A percentile compares a stretch with the other conserved stretches of the same genome.
Evolutionary conservation across 53 echinoderm and acorn worm species (phyloP).

Genomic region (Stichopus horrens): DNA sequence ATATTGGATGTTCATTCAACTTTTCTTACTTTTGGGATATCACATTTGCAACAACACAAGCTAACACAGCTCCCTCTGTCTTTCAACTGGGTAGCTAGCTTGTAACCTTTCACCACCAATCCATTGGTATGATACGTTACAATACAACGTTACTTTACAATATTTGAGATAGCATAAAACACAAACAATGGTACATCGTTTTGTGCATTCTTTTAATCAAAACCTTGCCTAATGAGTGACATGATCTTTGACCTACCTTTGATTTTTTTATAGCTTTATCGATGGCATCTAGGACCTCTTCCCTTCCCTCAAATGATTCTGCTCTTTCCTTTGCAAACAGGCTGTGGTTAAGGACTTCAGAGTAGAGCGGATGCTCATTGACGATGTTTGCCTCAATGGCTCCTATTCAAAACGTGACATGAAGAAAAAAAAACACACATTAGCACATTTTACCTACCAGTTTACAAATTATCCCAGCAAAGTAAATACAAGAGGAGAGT

Average conservation of each 20-base stretch:
- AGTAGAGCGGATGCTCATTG: conserved; percentile 67
- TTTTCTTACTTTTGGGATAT: too few relatives aligned
- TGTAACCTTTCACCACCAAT: too few relatives aligned
- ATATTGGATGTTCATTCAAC: too few relatives aligned
- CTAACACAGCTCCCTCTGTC: too few relatives aligned
- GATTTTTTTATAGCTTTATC: conserved; percentile 15
- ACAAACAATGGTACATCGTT: too few relatives aligned
- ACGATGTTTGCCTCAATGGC: conserved; percentile 54
- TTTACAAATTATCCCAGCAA: not conserved
- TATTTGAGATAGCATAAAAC: too few relatives aligned
- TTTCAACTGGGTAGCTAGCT: too few relatives aligned
- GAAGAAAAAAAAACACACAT: not conserved
- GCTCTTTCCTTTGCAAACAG: conserved; percentile 81
- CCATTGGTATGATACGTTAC: too few relatives aligned
- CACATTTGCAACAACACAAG: too few relatives aligned
- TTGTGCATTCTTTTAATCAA: too few relatives aligned
- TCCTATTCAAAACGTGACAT: conserved; percentile 31
- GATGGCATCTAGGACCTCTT: conserved; percentile 57
- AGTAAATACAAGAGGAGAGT: too few relatives aligned
- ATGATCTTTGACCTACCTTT: conserved; percentile 23
- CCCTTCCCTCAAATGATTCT: conserved; percentile 72
- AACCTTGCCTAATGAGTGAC: not conserved
- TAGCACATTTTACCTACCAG: not conserved
- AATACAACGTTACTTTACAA: too few relatives aligned
- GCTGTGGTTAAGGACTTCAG: conserved; percentile 75